Conservation (phyloP, 2,113 vertebrate genomes). For the Heterochromis multidens region DNA sequence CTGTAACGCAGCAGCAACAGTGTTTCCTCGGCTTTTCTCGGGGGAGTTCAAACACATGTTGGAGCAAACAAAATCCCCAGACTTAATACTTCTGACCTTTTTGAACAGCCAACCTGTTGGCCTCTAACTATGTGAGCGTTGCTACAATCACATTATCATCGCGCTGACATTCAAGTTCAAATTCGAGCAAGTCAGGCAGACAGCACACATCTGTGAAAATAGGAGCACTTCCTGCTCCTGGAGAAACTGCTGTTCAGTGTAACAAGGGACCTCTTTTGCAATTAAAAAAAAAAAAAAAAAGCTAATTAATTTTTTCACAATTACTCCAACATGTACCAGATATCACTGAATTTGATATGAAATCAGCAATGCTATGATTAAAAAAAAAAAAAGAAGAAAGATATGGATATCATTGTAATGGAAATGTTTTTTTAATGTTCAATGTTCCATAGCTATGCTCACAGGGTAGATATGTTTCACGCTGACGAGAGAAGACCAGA, state of each 20-base stretch:
- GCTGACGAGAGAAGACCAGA: not conserved
- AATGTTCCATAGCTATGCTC: not conserved
- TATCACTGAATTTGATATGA: not conserved
- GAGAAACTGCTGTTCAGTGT: slow-evolving; percentile 14
- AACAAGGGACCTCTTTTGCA: not conserved
- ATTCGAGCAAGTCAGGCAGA: not conserved
- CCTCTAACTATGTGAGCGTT: not conserved
- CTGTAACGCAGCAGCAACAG: not conserved
- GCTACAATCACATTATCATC: not conserved
- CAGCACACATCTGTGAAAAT: not conserved
- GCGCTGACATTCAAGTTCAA: not conserved
- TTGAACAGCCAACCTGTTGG: not conserved
- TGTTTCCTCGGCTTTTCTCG: not conserved
- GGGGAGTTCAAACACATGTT: not conserved
- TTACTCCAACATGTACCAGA: not conserved
- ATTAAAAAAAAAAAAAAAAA: not conserved
- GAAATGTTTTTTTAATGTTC: slow-evolving; percentile 4
- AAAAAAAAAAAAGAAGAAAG: not conserved
- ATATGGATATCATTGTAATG: not conserved
- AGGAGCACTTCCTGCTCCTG: not conserved
- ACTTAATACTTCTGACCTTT: slow-evolving; percentile 14
- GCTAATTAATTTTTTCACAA: not conserved
- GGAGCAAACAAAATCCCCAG: not conserved
- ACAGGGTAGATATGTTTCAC: not conserved
- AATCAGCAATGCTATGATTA: not conserved